phyloP scores from a whole-genome alignment of 1,140 invertebrate species.

The Campoletis sonorensis region DNA sequence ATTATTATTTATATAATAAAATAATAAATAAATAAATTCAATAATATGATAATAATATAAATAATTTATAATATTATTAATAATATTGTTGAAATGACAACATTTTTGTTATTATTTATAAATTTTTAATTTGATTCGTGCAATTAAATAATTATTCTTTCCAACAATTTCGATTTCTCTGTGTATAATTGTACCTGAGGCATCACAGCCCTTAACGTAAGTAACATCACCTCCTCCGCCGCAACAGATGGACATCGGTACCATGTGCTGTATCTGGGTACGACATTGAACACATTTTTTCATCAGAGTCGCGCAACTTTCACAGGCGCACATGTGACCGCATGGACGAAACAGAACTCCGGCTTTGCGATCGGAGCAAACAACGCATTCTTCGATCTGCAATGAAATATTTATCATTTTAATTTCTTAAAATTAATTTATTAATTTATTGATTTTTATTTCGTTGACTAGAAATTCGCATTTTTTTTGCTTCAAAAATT shows the following conservation, averaged over 20 bases:
- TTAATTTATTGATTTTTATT: too few species aligned
- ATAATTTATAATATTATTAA: too few species aligned
- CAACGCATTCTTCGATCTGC: conserved; percentile 96
- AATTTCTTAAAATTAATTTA: conserved; percentile 17
- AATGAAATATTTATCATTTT: conserved; percentile 58
- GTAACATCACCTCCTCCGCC: conserved; percentile 75
- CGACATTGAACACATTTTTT: conserved; percentile 97
- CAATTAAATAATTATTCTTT: too few species aligned
- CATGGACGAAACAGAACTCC: conserved; percentile 95
- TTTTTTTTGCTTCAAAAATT: conserved; percentile 1
- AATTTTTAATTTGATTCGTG: too few species aligned
- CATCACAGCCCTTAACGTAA: conserved; percentile 64
- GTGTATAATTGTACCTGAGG: conserved; percentile 50
- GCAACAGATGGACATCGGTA: conserved; percentile 84
- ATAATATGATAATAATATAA: too few species aligned
- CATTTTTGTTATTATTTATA: too few species aligned
- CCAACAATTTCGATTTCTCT: too few species aligned
- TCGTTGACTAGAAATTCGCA: too few species aligned
- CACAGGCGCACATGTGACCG: conserved; percentile 96
- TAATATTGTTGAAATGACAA: too few species aligned
- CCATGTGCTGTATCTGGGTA: conserved; percentile 88
- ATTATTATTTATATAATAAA: too few species aligned
- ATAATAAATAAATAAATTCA: too few species aligned
- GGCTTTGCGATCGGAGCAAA: conserved; percentile 95
- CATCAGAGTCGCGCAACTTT: conserved; percentile 94